Evolutionary conservation across 1,140 invertebrate genomes (phyloP).

Genomic region (Asobara japonica): DNA sequence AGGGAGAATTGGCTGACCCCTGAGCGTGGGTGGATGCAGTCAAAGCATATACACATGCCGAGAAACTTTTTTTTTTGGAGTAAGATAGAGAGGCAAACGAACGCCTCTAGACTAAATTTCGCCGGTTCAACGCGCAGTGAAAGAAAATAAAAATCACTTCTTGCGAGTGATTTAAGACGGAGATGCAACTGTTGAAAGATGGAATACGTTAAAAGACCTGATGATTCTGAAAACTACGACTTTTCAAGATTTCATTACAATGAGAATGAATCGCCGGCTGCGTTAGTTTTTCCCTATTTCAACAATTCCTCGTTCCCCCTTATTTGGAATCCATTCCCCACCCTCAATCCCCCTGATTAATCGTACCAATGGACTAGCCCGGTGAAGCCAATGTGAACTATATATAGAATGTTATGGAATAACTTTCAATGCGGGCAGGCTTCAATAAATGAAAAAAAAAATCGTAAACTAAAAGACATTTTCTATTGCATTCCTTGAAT

Average conservation of each 20-base stretch:
- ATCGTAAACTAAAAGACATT: no score
- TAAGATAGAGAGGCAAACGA: background rate
- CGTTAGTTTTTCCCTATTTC: constrained; percentile 2
- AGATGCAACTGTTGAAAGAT: background rate
- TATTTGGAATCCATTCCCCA: background rate
- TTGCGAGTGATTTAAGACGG: background rate
- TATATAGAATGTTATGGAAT: no score
- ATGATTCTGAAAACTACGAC: background rate
- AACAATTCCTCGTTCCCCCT: constrained; percentile 2
- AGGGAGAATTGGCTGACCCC: constrained; percentile 4
- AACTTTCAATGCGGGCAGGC: no score
- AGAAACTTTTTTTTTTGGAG: background rate
- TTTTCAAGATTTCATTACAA: background rate
- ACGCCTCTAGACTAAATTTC: background rate
- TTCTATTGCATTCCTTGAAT: no score
- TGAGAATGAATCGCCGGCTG: background rate
- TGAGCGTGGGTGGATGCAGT: constrained; percentile 15
- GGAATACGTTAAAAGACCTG: background rate
- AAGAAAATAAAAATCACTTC: background rate
- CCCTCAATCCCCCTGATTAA: background rate
- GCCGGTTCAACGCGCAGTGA: background rate
- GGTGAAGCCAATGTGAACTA: no score
- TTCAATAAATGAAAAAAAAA: no score
- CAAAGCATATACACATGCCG: background rate
- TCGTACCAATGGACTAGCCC: background rate